These are phyloP conservation scores for Myotis daubentonii DNA, from an alignment of 2,797 vertebrate genomes.

Conservation along the genomic window DNA sequence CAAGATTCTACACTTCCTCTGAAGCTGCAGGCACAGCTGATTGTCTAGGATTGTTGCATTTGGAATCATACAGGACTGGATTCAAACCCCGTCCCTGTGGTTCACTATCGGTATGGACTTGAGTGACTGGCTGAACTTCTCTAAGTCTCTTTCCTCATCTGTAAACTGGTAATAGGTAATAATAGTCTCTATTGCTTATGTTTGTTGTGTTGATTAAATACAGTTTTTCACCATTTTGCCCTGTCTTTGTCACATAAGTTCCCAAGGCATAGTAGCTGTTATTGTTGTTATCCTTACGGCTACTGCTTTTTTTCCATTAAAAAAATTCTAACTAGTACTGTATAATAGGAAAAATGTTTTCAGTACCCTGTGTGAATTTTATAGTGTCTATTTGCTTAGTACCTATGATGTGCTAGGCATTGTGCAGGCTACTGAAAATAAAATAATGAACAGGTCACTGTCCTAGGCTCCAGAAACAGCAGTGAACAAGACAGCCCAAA, in stretches of 20 bases:
- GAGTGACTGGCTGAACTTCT: neutral
- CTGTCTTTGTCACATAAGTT: neutral
- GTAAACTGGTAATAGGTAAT: neutral
- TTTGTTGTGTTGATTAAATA: neutral
- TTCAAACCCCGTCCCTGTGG: neutral
- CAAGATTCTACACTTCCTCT: neutral
- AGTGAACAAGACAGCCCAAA: neutral
- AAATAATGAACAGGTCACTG: neutral
- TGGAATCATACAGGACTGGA: neutral
- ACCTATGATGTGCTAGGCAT: neutral
- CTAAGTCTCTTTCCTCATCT: constrained; percentile 1
- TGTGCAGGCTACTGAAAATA: neutral
- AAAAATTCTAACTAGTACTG: neutral
- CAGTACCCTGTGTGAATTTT: neutral
- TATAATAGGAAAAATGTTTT: neutral
- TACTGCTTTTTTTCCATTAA: constrained; percentile 15
- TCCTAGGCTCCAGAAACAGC: neutral
- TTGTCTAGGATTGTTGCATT: neutral
- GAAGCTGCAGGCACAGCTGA: no score
- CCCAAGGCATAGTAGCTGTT: neutral
- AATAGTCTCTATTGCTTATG: neutral
- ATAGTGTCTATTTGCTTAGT: neutral
- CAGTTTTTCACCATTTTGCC: neutral
- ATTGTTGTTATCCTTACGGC: neutral
- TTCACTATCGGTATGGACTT: neutral